These are phyloP conservation scores for Ciconia boyciana DNA, from an alignment of 2,113 vertebrate genomes.

Conservation along the genomic window DNA sequence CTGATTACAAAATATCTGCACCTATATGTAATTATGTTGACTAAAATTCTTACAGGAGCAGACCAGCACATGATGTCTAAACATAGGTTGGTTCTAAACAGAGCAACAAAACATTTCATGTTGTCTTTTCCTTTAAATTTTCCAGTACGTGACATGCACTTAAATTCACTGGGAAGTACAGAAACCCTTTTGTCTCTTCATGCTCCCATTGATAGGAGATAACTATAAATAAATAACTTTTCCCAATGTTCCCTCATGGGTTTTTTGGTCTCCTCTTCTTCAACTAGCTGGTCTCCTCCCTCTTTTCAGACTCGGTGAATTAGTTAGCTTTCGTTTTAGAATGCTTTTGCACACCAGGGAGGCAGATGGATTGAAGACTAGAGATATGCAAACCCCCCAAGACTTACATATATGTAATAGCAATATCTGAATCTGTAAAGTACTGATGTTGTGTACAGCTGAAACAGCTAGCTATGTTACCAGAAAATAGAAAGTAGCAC, in stretches of 20 bases:
- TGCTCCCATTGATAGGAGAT: neutral
- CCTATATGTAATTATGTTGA: neutral
- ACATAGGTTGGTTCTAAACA: neutral
- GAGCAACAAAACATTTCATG: neutral
- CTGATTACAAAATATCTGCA: neutral
- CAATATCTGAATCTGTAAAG: neutral
- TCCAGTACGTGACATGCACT: neutral
- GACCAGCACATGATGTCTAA: neutral
- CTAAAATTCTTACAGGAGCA: neutral
- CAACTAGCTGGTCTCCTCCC: neutral
- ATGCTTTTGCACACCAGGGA: neutral
- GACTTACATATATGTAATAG: neutral
- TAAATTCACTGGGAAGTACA: neutral
- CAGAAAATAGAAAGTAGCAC: neutral
- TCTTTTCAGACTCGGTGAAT: neutral
- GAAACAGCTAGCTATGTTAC: neutral
- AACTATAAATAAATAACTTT: neutral
- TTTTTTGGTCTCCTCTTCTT: neutral
- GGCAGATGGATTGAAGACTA: neutral
- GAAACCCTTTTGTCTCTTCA: neutral
- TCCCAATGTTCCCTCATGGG: neutral
- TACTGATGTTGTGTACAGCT: neutral
- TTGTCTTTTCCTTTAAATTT: neutral
- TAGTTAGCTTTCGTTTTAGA: neutral
- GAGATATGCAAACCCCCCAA: fast-evolving